These are phyloP conservation scores for Channa argus DNA, from an alignment of 2,113 vertebrate genomes.

Conservation along the genomic window DNA sequence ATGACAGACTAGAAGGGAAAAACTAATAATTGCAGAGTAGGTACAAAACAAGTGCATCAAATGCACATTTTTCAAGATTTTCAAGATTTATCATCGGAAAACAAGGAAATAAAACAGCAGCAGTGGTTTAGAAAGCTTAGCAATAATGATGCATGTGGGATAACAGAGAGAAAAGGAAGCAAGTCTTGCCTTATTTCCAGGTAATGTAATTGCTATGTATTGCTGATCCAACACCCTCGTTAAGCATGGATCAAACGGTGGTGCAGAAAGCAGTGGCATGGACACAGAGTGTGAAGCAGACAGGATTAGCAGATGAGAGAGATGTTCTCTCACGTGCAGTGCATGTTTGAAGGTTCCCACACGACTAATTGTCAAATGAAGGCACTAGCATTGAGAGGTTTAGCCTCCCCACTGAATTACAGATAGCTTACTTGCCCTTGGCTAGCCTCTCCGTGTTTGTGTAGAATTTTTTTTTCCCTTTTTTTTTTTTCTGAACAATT, in stretches of 20 bases:
- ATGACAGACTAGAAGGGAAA: background rate
- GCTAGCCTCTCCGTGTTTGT: conserved; percentile 61
- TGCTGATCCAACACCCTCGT: conserved; percentile 78
- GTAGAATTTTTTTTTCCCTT: conserved; percentile 39
- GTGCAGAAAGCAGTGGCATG: conserved; percentile 50
- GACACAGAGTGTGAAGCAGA: conserved; percentile 67
- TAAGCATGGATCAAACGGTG: conserved; percentile 77
- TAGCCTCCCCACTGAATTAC: conserved; percentile 55
- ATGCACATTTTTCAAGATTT: conserved; percentile 33
- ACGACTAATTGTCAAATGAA: conserved; percentile 67
- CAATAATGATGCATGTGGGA: conserved; percentile 55
- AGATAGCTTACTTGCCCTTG: conserved; percentile 59
- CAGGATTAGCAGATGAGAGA: conserved; percentile 75
- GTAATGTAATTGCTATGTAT: conserved; percentile 70
- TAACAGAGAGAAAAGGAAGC: conserved; percentile 41
- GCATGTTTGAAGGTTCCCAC: conserved; percentile 69
- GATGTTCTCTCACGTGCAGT: conserved; percentile 53
- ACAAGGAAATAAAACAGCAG: conserved; percentile 30
- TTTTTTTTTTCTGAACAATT: conserved; percentile 54
- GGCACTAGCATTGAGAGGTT: conserved; percentile 55
- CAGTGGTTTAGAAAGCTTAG: conserved; percentile 38
- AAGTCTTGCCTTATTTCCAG: conserved; percentile 58
- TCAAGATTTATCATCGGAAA: conserved; percentile 11
- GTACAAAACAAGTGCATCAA: conserved; percentile 32
- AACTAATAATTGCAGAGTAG: conserved; percentile 37